These are phyloP conservation scores for Paracyprichromis sp. DNA, from an alignment of 2,113 vertebrate species.

Conservation along the genomic window DNA sequence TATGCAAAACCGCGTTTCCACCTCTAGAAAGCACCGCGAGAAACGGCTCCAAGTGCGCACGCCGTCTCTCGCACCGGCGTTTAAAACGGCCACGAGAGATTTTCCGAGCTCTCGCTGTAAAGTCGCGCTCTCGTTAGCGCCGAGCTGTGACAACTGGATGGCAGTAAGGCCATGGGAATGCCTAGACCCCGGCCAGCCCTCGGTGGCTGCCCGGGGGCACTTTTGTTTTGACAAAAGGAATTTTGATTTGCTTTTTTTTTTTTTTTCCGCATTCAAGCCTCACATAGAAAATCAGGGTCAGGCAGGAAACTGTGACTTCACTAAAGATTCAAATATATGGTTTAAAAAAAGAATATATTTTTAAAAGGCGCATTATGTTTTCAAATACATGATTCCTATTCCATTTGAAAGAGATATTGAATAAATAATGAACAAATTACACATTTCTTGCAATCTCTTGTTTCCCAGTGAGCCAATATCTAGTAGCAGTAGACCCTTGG, in stretches of 20 bases:
- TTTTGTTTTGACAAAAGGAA: conserved; percentile 31
- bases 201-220: conserved; percentile 10
- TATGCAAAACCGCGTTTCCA: neutral
- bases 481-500: neutral
- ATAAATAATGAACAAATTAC: neutral
- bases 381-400: neutral
- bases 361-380: neutral
- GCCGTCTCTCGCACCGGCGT: neutral
- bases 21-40: neutral
- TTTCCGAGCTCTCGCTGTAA: neutral
- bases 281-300: neutral
- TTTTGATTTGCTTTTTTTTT: neutral
- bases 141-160: conserved; percentile 23
- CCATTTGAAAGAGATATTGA: fast-evolving
- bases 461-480: neutral
- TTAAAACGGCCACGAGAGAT: neutral
- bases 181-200: conserved; percentile 1
- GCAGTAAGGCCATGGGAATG: conserved; percentile 60
- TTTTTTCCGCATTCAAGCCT: neutral
- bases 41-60: neutral
- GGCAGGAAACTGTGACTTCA: neutral
- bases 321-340: neutral
- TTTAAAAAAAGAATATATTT: neutral
- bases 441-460: neutral
- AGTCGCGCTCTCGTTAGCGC: neutral